phyloP scores from a whole-genome alignment of 2,888 invertebrate species.

The Harpagoxenus sublaevis region DNA sequence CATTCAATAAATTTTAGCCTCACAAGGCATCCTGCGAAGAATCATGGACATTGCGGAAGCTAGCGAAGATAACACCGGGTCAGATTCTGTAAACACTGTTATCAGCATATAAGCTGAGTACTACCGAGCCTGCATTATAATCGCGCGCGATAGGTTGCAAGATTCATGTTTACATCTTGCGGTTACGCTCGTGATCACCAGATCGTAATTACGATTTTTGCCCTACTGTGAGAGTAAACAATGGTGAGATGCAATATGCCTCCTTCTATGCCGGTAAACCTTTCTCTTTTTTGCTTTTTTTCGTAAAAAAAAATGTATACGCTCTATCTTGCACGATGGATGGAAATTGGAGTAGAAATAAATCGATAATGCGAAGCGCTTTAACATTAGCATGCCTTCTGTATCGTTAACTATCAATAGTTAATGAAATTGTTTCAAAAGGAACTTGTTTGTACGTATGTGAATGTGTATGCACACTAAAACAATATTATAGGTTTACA shows the following conservation, averaged over 20 bases:
- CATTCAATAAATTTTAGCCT: conserved; percentile 51
- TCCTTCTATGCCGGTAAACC: not conserved
- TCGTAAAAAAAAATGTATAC: not conserved
- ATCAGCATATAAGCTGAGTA: conserved; percentile 61
- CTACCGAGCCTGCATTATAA: conserved; percentile 61
- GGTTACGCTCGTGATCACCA: conserved; percentile 58
- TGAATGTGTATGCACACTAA: no score
- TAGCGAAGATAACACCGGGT: conserved; percentile 66
- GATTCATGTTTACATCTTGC: conserved; percentile 50
- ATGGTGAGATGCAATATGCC: conserved; percentile 11
- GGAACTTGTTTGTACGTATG: not conserved
- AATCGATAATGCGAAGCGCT: conserved; percentile 36
- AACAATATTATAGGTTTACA: conserved; percentile 15
- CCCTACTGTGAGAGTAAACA: conserved; percentile 45
- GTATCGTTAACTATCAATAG: conserved; percentile 16
- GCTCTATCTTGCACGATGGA: not conserved
- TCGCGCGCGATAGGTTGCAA: conserved; percentile 60
- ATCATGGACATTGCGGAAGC: conserved; percentile 68
- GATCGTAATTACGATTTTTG: conserved; percentile 58
- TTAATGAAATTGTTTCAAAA: conserved; percentile 30
- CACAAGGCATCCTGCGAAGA: conserved; percentile 51
- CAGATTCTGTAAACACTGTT: conserved; percentile 71
- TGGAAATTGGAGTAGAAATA: conserved; percentile 45
- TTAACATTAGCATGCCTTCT: conserved; percentile 7
- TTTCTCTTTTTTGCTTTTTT: not conserved